phyloP scores from a whole-genome alignment of 2,113 vertebrate species.

The Phylloscopus whistleri region DNA sequence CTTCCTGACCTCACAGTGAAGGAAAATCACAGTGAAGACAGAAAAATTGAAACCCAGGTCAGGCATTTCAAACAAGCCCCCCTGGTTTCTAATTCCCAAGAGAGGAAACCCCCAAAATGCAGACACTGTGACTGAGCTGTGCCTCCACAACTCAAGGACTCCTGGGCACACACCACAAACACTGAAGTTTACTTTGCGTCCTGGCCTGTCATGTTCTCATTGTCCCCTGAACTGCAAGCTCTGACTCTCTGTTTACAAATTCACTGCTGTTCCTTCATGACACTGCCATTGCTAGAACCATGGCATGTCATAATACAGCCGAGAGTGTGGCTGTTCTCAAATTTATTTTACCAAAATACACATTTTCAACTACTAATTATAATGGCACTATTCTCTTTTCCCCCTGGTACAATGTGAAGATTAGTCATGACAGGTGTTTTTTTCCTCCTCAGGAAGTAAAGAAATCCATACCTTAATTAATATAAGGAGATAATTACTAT shows the following conservation, averaged over 20 bases:
- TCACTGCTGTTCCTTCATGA: not conserved
- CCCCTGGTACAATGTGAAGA: not conserved
- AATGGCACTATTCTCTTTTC: not conserved
- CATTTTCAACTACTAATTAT: not conserved
- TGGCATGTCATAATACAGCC: not conserved
- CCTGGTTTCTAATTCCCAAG: not conserved
- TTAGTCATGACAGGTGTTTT: not conserved
- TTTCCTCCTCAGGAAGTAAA: not conserved
- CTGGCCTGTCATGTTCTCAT: not conserved
- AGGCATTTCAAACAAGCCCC: not conserved
- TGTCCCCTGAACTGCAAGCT: not conserved
- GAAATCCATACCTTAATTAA: constrained; percentile 43
- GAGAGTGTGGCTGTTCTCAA: not conserved
- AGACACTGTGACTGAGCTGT: not conserved
- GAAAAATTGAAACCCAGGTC: not conserved
- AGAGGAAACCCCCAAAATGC: not conserved
- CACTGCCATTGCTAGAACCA: not conserved
- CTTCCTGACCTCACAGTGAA: not conserved
- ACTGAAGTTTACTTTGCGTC: not conserved
- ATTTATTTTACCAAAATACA: not conserved
- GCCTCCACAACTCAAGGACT: not conserved
- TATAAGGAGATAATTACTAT: constrained; percentile 10
- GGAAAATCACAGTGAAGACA: not conserved
- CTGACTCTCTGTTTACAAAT: not conserved
- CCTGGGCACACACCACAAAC: not conserved